Evolutionary conservation across 2,888 invertebrate genomes (phyloP).

Genomic region (Vesta saturnalis): DNA sequence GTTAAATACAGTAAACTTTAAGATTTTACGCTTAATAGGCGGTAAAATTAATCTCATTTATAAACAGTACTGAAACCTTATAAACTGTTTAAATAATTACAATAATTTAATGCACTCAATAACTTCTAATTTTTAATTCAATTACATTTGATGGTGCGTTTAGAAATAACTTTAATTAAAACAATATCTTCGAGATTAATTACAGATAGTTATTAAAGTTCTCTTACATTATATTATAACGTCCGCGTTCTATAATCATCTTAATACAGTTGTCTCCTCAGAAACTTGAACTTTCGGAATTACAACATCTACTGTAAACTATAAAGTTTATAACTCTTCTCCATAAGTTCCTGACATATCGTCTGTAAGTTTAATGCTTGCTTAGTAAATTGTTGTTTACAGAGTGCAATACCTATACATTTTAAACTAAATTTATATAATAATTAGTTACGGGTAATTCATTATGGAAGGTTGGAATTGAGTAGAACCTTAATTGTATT

Average conservation of each 20-base stretch:
- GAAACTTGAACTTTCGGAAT: constrained; percentile 5
- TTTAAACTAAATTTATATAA: not conserved
- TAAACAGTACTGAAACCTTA: no score
- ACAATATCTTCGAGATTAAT: not conserved
- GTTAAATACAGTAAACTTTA: no score
- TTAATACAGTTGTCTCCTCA: constrained; percentile 5
- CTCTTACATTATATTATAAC: not conserved
- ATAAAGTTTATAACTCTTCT: constrained; percentile 9
- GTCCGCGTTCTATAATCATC: not conserved
- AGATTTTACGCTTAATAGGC: not conserved
- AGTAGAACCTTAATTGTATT: not conserved
- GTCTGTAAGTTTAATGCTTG: constrained; percentile 1
- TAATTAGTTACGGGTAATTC: not conserved
- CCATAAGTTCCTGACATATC: constrained; percentile 8
- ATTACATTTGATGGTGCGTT: not conserved
- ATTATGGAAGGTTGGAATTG: not conserved
- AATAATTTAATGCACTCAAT: no score
- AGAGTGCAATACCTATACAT: not conserved
- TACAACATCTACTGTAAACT: constrained; percentile 6
- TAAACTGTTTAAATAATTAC: no score
- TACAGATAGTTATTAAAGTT: not conserved
- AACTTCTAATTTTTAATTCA: no score
- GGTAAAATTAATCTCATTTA: no score
- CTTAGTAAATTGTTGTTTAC: constrained; percentile 7
- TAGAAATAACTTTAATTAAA: not conserved